A percentile compares a stretch with the other conserved stretches of the same genome.
Conservation (phyloP, 2,113 vertebrate genomes). For the Garra rufa region DNA sequence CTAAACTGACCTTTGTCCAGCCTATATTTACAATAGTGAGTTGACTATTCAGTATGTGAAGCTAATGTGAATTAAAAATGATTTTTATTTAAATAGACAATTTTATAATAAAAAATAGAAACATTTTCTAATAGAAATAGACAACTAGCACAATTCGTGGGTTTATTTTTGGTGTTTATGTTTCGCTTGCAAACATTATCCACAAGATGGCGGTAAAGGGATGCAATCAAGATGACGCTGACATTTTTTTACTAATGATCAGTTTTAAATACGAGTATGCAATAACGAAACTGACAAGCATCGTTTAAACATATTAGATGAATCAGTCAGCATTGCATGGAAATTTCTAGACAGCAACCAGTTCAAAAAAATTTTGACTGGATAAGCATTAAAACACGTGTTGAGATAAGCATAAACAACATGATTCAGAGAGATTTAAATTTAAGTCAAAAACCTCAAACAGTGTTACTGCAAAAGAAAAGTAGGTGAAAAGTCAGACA, state of each 20-base stretch:
- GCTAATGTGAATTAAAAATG: neutral
- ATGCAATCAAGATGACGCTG: neutral
- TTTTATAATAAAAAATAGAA: neutral
- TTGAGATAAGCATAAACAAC: neutral
- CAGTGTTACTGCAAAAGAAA: neutral
- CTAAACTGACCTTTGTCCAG: neutral
- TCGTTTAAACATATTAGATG: neutral
- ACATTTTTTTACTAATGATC: neutral
- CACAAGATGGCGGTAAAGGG: conserved; percentile 24
- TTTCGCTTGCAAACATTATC: neutral
- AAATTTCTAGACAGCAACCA: neutral
- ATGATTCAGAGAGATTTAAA: neutral
- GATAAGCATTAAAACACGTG: neutral
- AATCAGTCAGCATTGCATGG: no score
- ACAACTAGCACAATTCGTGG: neutral
- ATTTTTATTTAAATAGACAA: neutral
- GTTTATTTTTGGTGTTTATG: neutral
- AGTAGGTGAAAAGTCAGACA: neutral
- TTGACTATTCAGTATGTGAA: neutral
- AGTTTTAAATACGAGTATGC: neutral
- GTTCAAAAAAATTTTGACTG: neutral
- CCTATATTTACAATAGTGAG: neutral
- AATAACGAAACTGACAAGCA: neutral
- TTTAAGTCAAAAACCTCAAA: neutral
- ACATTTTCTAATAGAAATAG: neutral